phyloP scores from a whole-genome alignment of 2,888 invertebrate species.

The Miltochrista miniata region DNA sequence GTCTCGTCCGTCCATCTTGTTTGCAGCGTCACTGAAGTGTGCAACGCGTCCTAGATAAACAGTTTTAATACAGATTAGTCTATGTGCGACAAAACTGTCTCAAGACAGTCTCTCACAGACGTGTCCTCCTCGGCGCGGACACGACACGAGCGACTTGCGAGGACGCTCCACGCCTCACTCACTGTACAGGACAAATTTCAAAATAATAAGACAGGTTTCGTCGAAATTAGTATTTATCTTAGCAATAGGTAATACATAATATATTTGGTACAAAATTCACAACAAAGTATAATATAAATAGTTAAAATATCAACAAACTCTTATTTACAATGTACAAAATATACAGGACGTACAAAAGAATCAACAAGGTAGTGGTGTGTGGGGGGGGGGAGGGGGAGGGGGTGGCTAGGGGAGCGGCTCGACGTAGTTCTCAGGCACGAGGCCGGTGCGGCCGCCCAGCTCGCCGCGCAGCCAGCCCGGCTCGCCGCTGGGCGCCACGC shows the following conservation, averaged over 20 bases:
- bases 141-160: not conserved
- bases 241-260: slow-evolving; percentile 48
- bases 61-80: too few relatives aligned
- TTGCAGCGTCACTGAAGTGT: too few relatives aligned
- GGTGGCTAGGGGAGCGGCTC: slow-evolving; percentile 89
- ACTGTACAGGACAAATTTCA: too few relatives aligned
- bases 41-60: too few relatives aligned
- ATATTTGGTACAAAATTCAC: slow-evolving; percentile 82
- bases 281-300: slow-evolving; percentile 80
- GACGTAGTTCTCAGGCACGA: slow-evolving; percentile 98
- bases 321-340: slow-evolving; percentile 80
- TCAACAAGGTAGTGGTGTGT: slow-evolving; percentile 58
- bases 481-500: slow-evolving; percentile 96
- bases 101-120: too few relatives aligned
- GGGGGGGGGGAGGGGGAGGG: slow-evolving; percentile 33
- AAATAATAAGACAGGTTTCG: slow-evolving; percentile 20
- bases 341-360: slow-evolving; percentile 73
- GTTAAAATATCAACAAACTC: slow-evolving; percentile 79
- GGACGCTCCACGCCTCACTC: too few relatives aligned
- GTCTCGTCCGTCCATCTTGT: too few relatives aligned
- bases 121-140: too few relatives aligned
- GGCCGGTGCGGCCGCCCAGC: slow-evolving; percentile 94
- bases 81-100: too few relatives aligned
- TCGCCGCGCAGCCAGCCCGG: slow-evolving; percentile 99
- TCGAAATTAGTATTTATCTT: slow-evolving; percentile 42